Conservation (phyloP, 2,888 invertebrate genomes). For the Drosophila paucipuncta region DNA sequence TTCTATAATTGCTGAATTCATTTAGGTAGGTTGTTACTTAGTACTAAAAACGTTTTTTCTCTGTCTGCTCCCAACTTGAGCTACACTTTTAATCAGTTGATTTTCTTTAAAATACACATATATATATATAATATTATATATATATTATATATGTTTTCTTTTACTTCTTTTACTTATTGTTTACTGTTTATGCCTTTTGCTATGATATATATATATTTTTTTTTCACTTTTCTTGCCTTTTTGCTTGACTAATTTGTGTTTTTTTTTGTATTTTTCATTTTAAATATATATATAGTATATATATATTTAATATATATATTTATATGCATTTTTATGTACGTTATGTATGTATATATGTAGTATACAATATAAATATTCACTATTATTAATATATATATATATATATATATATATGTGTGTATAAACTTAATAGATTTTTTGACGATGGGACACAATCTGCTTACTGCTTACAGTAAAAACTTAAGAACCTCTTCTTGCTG, state of each 20-base stretch:
- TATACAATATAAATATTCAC: conserved; percentile 74
- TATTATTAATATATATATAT: conserved; percentile 35
- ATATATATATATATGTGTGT: conserved; percentile 60
- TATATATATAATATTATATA: conserved; percentile 57
- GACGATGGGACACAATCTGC: conserved; percentile 79
- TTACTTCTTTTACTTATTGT: conserved; percentile 39
- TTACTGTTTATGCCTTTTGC: conserved; percentile 70
- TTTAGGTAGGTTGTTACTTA: conserved; percentile 81
- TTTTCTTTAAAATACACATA: conserved; percentile 67
- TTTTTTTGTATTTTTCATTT: conserved; percentile 21
- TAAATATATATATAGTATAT: conserved; percentile 25
- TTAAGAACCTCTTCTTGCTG: conserved; percentile 61
- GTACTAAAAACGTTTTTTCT: conserved; percentile 66
- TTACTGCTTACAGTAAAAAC: conserved; percentile 66
- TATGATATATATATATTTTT: conserved; percentile 49
- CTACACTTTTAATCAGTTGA: conserved; percentile 73
- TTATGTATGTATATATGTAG: conserved; percentile 46
- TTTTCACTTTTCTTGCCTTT: conserved; percentile 35
- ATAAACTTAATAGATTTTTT: conserved; percentile 78
- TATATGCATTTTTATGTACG: conserved; percentile 35
- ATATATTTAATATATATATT: conserved; percentile 36
- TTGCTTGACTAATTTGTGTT: conserved; percentile 62
- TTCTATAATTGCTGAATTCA: conserved; percentile 35
- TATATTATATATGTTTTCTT: conserved; percentile 38
- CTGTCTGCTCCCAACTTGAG: conserved; percentile 52